Conservation (phyloP, 2,797 vertebrate species). For the Scleropages formosus region DNA sequence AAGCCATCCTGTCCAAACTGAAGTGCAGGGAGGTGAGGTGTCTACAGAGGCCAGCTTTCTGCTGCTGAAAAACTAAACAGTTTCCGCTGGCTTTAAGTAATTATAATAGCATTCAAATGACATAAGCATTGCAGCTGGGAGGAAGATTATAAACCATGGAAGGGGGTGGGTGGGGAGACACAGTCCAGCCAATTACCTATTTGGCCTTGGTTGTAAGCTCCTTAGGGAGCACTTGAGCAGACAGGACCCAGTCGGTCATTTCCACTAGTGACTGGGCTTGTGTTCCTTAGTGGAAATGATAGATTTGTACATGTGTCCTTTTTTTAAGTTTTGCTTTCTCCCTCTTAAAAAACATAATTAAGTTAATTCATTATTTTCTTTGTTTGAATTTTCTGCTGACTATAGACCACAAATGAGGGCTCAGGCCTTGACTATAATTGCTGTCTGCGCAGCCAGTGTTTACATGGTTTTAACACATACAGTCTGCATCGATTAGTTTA, state of each 20-base stretch:
- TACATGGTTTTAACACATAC: constrained; percentile 48
- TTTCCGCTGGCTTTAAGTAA: constrained; percentile 46
- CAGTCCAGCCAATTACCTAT: constrained; percentile 55
- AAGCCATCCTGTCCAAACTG: too few relatives aligned
- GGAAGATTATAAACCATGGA: constrained; percentile 60
- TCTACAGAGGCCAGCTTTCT: too few relatives aligned
- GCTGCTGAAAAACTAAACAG: background rate
- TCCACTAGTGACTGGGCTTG: constrained; percentile 34
- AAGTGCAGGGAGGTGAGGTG: too few relatives aligned
- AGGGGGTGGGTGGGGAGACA: constrained; percentile 45
- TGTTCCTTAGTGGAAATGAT: background rate
- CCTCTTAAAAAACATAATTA: constrained; percentile 50
- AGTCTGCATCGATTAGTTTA: constrained; percentile 51
- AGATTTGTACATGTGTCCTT: background rate
- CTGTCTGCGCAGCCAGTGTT: constrained; percentile 43
- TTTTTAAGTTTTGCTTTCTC: constrained; percentile 45
- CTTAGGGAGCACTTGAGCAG: constrained; percentile 41
- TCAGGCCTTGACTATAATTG: constrained; percentile 15
- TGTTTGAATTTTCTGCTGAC: constrained; percentile 46
- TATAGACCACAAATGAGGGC: constrained; percentile 46
- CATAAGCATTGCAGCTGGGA: constrained; percentile 67
- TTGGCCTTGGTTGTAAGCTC: constrained; percentile 53
- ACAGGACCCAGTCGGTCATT: constrained; percentile 56
- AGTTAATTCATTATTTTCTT: constrained; percentile 43
- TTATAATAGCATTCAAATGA: constrained; percentile 61